Base-by-base conservation (phyloP, 2,888 invertebrate genomes). In the Neuroscelio doddi region DNA sequence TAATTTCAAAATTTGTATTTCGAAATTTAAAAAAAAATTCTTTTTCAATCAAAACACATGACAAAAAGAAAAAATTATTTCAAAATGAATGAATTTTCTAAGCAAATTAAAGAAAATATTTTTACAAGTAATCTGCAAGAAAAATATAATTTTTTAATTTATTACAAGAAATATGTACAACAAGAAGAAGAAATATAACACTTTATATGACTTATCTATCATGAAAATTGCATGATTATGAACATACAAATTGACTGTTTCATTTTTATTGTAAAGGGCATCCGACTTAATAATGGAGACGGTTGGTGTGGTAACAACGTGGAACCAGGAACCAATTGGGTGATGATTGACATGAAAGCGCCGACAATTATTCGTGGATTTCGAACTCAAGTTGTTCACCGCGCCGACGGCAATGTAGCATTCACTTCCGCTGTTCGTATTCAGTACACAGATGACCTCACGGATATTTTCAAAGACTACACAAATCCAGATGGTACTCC, bases 401-500 rank as follows among this genome's bases (percentile, higher is more conserved):
- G 95, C 64, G 88, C 90, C 12, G 94, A 95, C 75, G 93, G 93
- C 45, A 93, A 90, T 73, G 87, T 93, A 58, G 96, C 96, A 0
- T 96, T 94, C 77, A 95, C 96, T 5, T 93, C 95, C 1, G 96
- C 95, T 0, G 93, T 96, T 49, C 89, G 96, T 72, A 91, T 95
- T 74, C 88, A 87, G 74, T 96, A 95, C 80, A 93, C 94, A 0
- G 94, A 96, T 77, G 92, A 96, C 76, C 86, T 96, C 63, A 94
- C 95, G 0, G 96, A 97, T 79, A 87, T 91, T 0, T 96, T 95
- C 83, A 93, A 92, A 85, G 96, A 96, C 77, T 96, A 96, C 81
- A 92, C 94, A 1, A 96, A 96, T 80, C 94, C 95, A 1, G 95
- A 96, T 80, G 96, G 96, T 16, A 94, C 95, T 1, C 94, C 95